Evolutionary conservation across 2,797 vertebrate species (phyloP).

Genomic region (Falco concolor): DNA sequence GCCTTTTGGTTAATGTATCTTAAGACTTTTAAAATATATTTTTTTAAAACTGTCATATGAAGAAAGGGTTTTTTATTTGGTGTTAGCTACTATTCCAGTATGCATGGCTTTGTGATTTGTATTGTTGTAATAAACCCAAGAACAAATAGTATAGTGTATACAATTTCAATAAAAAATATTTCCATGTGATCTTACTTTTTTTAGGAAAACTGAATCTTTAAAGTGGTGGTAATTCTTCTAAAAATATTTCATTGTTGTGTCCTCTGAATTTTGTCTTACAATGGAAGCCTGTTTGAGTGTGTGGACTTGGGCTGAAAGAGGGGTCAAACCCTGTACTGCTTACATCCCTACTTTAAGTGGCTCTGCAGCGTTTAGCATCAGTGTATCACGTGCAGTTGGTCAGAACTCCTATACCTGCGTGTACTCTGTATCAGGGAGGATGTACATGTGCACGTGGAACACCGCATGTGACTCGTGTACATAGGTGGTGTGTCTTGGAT

Average conservation of each 20-base stretch:
- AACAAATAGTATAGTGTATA: not conserved
- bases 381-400: not conserved
- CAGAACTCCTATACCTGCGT: not conserved
- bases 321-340: not conserved
- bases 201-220: not conserved
- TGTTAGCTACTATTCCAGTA: not conserved
- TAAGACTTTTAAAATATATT: not conserved
- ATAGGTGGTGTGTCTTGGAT: accelerated
- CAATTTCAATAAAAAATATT: not conserved
- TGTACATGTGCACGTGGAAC: not conserved
- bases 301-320: not conserved
- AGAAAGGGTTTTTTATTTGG: not conserved
- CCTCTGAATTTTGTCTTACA: not conserved
- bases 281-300: not conserved
- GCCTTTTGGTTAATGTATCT: not conserved
- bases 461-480: accelerated
- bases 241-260: not conserved
- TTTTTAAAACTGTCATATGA: not conserved
- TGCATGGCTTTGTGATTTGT: not conserved
- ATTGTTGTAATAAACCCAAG: not conserved
- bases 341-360: not conserved
- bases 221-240: not conserved
- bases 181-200: not conserved
- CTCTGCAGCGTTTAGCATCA: not conserved
- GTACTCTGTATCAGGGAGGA: accelerated